Evolutionary conservation across 2,797 vertebrate species (phyloP).

Genomic region (Halcyon chelicuti): DNA sequence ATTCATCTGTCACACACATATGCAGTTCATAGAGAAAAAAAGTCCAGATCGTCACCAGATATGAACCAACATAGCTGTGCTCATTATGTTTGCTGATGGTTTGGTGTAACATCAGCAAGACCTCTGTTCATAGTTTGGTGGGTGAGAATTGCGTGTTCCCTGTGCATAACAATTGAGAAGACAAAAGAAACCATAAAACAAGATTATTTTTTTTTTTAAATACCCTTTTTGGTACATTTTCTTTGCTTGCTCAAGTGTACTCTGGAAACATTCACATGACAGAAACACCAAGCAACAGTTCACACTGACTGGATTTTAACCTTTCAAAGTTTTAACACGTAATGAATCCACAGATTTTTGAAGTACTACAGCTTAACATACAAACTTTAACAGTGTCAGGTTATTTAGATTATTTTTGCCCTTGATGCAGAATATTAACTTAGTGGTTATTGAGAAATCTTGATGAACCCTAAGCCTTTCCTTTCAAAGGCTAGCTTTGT

Average conservation of each 20-base stretch:
- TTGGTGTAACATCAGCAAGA: not conserved
- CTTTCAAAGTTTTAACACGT: not conserved
- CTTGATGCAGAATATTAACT: conserved; percentile 49
- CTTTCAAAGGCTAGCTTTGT: conserved; percentile 33
- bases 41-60: not conserved
- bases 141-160: not conserved
- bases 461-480: conserved; percentile 37
- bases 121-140: not conserved
- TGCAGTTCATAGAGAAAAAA: not conserved
- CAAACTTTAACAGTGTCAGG: not conserved
- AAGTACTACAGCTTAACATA: conserved; percentile 23
- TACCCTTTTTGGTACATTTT: not conserved
- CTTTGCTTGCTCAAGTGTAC: conserved; percentile 10
- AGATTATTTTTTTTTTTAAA: not conserved
- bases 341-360: conserved; percentile 2
- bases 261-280: not conserved
- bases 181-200: conserved; percentile 31
- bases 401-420: conserved; percentile 32
- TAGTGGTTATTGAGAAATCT: conserved; percentile 70
- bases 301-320: conserved; percentile 11
- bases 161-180: not conserved
- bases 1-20: not conserved
- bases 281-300: conserved; percentile 30
- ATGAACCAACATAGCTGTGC: not conserved
- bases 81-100: not conserved